Percentiles rank a stretch among this genome's conserved stretches.
Conservation (phyloP, 2,888 invertebrate genomes). For the Vanessa cardui region DNA sequence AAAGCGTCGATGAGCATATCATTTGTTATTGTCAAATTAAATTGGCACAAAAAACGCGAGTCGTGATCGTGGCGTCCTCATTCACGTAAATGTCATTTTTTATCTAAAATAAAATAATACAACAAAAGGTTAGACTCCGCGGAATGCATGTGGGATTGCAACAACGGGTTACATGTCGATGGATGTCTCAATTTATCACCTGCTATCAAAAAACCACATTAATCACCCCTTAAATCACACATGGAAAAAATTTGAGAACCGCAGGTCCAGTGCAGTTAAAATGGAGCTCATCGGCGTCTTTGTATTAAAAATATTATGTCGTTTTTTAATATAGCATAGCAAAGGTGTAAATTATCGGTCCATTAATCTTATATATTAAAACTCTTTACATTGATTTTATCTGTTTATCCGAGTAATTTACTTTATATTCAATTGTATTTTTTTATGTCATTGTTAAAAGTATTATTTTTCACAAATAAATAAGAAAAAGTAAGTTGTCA, state of each 20-base stretch:
- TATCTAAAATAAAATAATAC: constrained; percentile 50
- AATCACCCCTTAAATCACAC: constrained; percentile 11
- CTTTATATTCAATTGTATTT: no score
- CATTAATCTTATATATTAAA: no score
- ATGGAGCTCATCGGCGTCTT: neutral
- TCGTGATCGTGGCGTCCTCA: constrained; percentile 59
- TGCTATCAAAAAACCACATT: constrained; percentile 21
- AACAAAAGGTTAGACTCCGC: constrained; percentile 41
- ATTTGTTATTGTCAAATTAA: constrained; percentile 63
- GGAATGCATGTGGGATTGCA: constrained; percentile 40
- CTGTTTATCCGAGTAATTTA: no score
- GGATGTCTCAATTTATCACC: constrained; percentile 49
- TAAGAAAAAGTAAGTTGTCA: no score
- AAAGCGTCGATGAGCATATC: constrained; percentile 45
- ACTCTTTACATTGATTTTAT: no score
- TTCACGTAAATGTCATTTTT: constrained; percentile 63
- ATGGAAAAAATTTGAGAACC: neutral
- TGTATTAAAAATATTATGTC: neutral
- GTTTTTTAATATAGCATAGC: neutral
- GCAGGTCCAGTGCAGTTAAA: neutral
- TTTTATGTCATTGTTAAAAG: no score
- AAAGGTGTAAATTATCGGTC: no score
- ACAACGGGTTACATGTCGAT: constrained; percentile 34
- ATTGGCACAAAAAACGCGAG: constrained; percentile 48
- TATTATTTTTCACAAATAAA: no score